Percentiles rank a stretch among this genome's conserved stretches.
Conservation (phyloP, 1,140 invertebrate genomes). For the Stegodyphus mimosarum region DNA sequence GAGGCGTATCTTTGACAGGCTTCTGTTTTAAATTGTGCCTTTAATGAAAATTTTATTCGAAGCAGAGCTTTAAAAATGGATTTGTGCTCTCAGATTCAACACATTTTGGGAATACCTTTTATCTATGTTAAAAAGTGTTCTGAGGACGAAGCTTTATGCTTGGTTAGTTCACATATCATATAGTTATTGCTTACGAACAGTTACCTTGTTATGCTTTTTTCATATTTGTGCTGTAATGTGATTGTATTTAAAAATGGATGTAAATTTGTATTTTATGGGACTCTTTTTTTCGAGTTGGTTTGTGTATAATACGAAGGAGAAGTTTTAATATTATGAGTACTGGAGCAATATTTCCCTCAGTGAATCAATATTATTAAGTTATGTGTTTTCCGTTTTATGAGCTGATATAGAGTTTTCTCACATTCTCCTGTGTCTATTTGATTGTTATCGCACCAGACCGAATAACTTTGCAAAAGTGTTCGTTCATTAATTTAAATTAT, state of each 20-base stretch:
- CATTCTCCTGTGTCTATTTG: too few species aligned
- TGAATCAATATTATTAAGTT: too few species aligned
- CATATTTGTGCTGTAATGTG: neutral
- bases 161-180: constrained; percentile 30
- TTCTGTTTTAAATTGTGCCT: too few species aligned
- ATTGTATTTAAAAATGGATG: neutral
- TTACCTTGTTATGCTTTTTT: neutral
- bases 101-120: constrained; percentile 25
- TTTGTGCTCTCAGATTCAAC: neutral
- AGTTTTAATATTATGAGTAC: too few species aligned
- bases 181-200: neutral
- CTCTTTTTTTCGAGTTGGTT: neutral
- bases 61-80: constrained; percentile 6
- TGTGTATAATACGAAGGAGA: neutral
- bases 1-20: too few species aligned
- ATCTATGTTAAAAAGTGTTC: constrained; percentile 20
- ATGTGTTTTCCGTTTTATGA: too few species aligned
- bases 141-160: constrained; percentile 47
- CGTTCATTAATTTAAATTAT: too few species aligned
- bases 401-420: too few species aligned
- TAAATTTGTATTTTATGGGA: neutral
- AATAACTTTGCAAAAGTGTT: too few species aligned
- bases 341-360: too few species aligned
- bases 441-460: too few species aligned
- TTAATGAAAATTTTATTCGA: too few species aligned